A percentile compares a stretch with the other conserved stretches of the same genome.
phyloP scores from a whole-genome alignment of 2,797 vertebrate genomes.

The Halcyon badia region DNA sequence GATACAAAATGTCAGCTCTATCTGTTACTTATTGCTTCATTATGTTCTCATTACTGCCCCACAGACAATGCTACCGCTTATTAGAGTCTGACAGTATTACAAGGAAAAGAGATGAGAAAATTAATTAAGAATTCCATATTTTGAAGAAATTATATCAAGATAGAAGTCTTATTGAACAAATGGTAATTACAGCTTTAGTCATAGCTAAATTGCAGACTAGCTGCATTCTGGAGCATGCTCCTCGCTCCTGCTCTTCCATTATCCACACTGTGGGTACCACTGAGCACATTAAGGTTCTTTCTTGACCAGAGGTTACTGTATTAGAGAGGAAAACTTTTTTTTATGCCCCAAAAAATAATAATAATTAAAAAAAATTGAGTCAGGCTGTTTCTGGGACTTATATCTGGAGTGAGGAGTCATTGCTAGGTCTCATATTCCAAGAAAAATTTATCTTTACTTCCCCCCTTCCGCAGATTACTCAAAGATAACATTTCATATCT shows the following conservation, averaged over 20 bases:
- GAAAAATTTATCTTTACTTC: not conserved
- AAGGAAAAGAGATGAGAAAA: not conserved
- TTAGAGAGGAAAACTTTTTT: not conserved
- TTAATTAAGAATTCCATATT: not conserved
- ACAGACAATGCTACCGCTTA: not conserved
- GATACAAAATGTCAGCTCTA: not conserved
- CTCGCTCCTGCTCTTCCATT: not conserved
- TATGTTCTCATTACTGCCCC: not conserved
- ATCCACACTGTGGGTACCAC: not conserved
- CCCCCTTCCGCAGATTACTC: not conserved
- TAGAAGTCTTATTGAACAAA: not conserved
- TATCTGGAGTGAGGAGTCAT: not conserved
- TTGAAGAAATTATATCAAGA: not conserved
- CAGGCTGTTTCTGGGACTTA: not conserved
- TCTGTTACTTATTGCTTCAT: not conserved
- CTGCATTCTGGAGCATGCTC: not conserved
- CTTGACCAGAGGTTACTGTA: no score
- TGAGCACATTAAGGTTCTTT: rapidly evolving
- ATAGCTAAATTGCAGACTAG: not conserved
- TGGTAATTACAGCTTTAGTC: not conserved
- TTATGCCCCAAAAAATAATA: no score
- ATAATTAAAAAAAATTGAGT: not conserved
- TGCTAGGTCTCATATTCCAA: not conserved
- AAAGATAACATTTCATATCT: not conserved
- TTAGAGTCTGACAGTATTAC: not conserved